Evolutionary conservation across 1,140 invertebrate species (phyloP).

Genomic region (Catajapyx aquilonaris): DNA sequence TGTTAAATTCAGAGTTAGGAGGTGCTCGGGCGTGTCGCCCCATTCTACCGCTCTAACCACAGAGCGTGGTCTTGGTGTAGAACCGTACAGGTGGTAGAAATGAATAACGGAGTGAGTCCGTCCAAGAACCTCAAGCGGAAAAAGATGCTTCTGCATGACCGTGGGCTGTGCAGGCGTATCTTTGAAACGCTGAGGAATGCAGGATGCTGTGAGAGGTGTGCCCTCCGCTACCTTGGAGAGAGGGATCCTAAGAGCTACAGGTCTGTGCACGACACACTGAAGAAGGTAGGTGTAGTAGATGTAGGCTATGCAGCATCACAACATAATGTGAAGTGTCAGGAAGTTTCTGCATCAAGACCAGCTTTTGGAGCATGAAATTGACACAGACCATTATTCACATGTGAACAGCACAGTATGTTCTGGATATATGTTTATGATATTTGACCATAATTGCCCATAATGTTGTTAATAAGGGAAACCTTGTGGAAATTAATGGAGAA

Average conservation of each 20-base stretch:
- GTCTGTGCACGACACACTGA: not conserved
- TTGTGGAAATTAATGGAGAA: no score
- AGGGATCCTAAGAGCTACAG: conserved; percentile 2
- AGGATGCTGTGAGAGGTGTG: conserved; percentile 5
- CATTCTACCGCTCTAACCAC: no score
- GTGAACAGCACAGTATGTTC: not conserved
- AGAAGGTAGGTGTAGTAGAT: conserved; percentile 3
- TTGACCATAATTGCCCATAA: not conserved
- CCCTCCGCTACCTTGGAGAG: conserved; percentile 3
- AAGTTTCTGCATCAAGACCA: not conserved
- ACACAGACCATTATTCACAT: not conserved
- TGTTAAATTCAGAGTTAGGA: no score
- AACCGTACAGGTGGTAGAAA: no score
- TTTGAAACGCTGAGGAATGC: not conserved
- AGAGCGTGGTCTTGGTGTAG: no score
- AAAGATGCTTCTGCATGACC: not conserved
- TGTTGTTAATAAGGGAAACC: not conserved
- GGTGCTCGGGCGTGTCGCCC: no score
- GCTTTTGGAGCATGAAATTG: not conserved
- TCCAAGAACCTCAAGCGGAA: not conserved
- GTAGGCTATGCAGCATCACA: not conserved
- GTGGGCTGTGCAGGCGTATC: not conserved
- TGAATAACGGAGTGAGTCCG: no score
- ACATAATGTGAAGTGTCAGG: not conserved
- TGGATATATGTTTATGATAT: not conserved